Base-by-base conservation (phyloP, 2,888 invertebrate species). In the Conops quadrifasciatus region DNA sequence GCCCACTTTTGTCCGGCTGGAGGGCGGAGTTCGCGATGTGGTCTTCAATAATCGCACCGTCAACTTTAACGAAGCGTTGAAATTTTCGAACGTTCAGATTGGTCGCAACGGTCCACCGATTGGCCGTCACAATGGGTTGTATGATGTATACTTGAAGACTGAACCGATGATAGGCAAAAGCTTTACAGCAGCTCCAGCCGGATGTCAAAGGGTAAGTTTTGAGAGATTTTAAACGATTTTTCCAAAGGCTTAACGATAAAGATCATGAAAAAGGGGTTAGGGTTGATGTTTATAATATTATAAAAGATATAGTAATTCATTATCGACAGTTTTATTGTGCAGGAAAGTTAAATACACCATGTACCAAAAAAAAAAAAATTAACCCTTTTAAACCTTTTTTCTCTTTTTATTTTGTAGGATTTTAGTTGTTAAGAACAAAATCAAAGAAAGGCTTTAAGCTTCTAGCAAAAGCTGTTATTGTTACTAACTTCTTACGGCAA, bases 21-120 rank as follows among this genome's bases (percentile, higher is more conserved):
- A 89, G 58, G 97, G 97, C 3, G 93, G 94, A 4, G 89, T 97
- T 11, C 92, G 92, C 72, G 95, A 97, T 84, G 89, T 94, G 24
- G 92, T 95, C 68, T 91, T 95, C 73, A 94, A 95, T 80, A 90
- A 83, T 80, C 92, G 91, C 74, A 86, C 91, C 19, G 78, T 93
- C 13, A 87, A 88, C 75, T 90, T 94, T 77, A 90, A 91, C 77
- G 86, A 90, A 62, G 90, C 92, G 0, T 81, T 89, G 58, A 87
- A 87, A 24, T 92, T 92, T 82, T 87, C 89, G 70, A 91, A 89
- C 77, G 94, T 90, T 56, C 89, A 90, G 75, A 91, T 93, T 66
- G 93, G 93, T 15, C 88, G 90, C 49, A 81, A 86, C 66, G 90
- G 88, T 2, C 89, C 88, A 1, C 78, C 81, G 43, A 88, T 88